These are phyloP conservation scores for Sinocyclocheilus rhinocerous DNA, from an alignment of 2,113 vertebrate genomes.

Conservation along the genomic window DNA sequence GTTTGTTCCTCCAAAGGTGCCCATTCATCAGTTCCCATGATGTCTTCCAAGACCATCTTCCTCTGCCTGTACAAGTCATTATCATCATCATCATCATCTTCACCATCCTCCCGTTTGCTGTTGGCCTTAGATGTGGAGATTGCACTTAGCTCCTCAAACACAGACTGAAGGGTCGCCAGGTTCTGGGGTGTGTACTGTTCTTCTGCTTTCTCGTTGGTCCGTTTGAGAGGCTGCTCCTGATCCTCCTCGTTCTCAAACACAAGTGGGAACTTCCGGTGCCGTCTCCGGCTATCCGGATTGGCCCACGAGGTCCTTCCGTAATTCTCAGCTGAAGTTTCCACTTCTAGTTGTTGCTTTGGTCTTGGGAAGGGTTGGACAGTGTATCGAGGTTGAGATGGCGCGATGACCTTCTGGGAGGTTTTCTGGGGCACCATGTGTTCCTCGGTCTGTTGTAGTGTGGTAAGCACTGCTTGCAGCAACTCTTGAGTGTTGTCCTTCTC, in stretches of 20 bases:
- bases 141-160: slow-evolving; percentile 92
- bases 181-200: slow-evolving; percentile 94
- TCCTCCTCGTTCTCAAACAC: slow-evolving; percentile 81
- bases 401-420: neutral
- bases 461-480: slow-evolving; percentile 85
- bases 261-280: slow-evolving; percentile 75
- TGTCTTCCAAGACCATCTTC: slow-evolving; percentile 85
- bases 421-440: slow-evolving; percentile 50
- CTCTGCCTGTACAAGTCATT: slow-evolving; percentile 82
- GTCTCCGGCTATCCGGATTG: slow-evolving; percentile 62
- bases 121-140: slow-evolving; percentile 73
- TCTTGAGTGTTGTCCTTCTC: slow-evolving; percentile 83
- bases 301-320: slow-evolving; percentile 11
- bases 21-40: slow-evolving; percentile 85
- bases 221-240: slow-evolving; percentile 80
- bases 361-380: slow-evolving; percentile 59
- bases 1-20: slow-evolving; percentile 82
- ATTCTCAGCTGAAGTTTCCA: slow-evolving; percentile 14
- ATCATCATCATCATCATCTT: slow-evolving; percentile 10
- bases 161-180: slow-evolving; percentile 90
- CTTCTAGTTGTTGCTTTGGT: slow-evolving; percentile 63
- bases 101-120: slow-evolving; percentile 35
- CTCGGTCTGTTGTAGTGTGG: slow-evolving; percentile 83
- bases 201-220: slow-evolving; percentile 93
- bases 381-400: neutral